phyloP scores from a whole-genome alignment of 1,140 invertebrate species.

The Anastrepha obliqua region DNA sequence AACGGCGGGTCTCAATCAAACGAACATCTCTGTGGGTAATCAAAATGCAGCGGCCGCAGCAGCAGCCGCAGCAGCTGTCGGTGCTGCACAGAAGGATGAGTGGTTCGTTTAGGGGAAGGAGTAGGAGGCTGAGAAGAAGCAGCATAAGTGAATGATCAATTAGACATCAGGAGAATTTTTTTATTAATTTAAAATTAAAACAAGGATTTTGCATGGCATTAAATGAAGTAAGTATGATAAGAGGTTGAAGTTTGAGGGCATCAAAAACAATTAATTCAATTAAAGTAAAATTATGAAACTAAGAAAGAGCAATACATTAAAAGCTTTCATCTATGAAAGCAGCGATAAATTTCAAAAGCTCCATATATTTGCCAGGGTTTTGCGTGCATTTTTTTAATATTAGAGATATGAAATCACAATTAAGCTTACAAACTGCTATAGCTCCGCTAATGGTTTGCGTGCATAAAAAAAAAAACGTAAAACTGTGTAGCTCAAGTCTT shows the following conservation, averaged over 20 bases:
- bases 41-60: constrained; percentile 72
- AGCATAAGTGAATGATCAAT: constrained; percentile 42
- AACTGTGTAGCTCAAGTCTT: too few relatives aligned
- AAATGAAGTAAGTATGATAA: constrained; percentile 69
- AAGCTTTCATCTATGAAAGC: too few relatives aligned
- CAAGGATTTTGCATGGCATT: constrained; percentile 74
- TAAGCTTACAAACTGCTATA: too few relatives aligned
- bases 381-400: too few relatives aligned
- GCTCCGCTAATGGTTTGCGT: too few relatives aligned
- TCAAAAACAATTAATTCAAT: too few relatives aligned
- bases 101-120: constrained; percentile 79
- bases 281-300: too few relatives aligned
- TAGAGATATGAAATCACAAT: too few relatives aligned
- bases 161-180: constrained; percentile 5
- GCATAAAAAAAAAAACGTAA: too few relatives aligned
- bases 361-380: too few relatives aligned
- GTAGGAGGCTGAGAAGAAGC: neutral
- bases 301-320: too few relatives aligned
- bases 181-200: constrained; percentile 33
- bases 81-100: constrained; percentile 81
- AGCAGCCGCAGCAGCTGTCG: constrained; percentile 59
- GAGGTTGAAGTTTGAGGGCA: neutral
- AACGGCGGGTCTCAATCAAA: constrained; percentile 57
- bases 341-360: too few relatives aligned
- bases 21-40: constrained; percentile 66